A percentile compares a stretch with the other conserved stretches of the same genome.
Conservation (phyloP, 1,140 invertebrate species). For the Bombus sylvicola region DNA sequence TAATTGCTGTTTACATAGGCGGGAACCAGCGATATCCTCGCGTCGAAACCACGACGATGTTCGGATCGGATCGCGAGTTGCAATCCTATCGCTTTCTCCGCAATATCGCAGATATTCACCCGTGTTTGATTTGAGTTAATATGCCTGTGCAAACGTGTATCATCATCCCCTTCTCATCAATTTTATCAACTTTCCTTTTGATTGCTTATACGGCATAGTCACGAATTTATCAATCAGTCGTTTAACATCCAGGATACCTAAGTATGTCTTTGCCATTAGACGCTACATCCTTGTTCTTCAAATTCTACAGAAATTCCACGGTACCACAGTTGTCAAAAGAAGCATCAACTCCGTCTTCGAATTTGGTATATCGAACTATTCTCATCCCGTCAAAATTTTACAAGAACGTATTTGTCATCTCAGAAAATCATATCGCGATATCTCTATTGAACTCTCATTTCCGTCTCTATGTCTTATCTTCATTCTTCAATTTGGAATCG, state of each 20-base stretch:
- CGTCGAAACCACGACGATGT: not conserved
- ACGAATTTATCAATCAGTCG: no score
- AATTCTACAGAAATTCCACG: no score
- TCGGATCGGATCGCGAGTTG: not conserved
- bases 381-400: no score
- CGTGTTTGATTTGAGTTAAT: not conserved
- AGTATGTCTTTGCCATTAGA: no score
- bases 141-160: not conserved
- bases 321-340: no score
- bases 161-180: not conserved
- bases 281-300: no score
- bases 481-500: not conserved
- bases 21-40: not conserved
- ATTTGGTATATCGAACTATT: no score
- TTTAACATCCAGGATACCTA: not conserved
- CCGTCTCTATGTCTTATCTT: not conserved
- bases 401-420: not conserved
- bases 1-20: slow-evolving; percentile 30
- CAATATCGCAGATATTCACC: not conserved
- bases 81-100: no score
- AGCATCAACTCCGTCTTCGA: no score
- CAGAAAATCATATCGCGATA: not conserved
- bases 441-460: not conserved
- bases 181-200: not conserved
- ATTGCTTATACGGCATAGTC: no score